Evolutionary conservation across 1,140 invertebrate species (phyloP).

Genomic region (Rhagoletis zephyria): DNA sequence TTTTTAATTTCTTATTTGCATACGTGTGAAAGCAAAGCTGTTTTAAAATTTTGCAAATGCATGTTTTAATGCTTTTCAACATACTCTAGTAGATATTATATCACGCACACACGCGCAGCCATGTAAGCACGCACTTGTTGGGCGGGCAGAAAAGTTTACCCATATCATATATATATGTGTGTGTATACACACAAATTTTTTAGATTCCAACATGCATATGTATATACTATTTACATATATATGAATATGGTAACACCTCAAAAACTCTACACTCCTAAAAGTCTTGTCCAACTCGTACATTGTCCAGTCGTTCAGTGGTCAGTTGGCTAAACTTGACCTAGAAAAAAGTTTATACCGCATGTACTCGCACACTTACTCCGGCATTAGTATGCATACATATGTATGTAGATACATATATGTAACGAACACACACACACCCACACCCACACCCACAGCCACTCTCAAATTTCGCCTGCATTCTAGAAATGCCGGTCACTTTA

Average conservation of each 20-base stretch:
- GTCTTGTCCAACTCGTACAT: constrained; percentile 31
- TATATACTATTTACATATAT: not conserved
- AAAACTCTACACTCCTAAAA: constrained; percentile 19
- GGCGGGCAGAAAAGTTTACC: not conserved
- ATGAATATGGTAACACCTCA: not conserved
- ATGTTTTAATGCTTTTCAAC: constrained; percentile 31
- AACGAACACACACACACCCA: not conserved
- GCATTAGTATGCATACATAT: not conserved
- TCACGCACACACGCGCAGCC: not conserved
- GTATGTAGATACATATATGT: not conserved
- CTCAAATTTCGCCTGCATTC: not conserved
- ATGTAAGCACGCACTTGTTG: not conserved
- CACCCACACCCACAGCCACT: no score
- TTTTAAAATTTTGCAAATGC: constrained; percentile 14
- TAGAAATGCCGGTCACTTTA: constrained; percentile 28
- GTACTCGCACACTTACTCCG: not conserved
- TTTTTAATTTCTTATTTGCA: no score
- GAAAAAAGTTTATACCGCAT: not conserved
- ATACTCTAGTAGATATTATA: not conserved
- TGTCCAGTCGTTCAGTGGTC: constrained; percentile 19
- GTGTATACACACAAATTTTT: not conserved
- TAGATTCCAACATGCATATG: not conserved
- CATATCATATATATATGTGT: not conserved
- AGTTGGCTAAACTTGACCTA: constrained; percentile 38
- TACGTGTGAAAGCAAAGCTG: constrained; percentile 14